These are phyloP conservation scores for Dicrostonyx torquatus DNA, from an alignment of 2,797 vertebrate genomes.

Conservation along the genomic window DNA sequence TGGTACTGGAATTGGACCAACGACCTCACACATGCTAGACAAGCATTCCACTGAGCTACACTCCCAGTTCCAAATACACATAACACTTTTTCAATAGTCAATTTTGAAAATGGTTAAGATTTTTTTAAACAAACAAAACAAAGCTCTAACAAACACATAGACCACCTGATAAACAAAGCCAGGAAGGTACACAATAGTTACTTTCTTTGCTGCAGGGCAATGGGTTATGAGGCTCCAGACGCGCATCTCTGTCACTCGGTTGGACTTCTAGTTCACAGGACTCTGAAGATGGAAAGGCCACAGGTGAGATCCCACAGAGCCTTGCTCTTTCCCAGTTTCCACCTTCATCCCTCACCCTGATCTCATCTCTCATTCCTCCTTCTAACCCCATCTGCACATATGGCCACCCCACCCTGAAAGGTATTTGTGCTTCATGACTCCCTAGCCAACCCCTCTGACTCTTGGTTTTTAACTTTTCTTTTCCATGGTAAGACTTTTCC, in stretches of 20 bases:
- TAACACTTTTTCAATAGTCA: background rate
- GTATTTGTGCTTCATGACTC: background rate
- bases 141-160: background rate
- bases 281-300: background rate
- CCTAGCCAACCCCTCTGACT: too few species aligned
- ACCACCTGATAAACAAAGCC: background rate
- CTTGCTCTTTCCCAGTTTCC: background rate
- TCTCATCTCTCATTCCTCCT: background rate
- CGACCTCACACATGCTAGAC: background rate
- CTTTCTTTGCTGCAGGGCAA: background rate
- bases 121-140: background rate
- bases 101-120: background rate
- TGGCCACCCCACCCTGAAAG: background rate
- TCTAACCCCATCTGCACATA: background rate
- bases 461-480: background rate
- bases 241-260: background rate
- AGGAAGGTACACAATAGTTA: background rate
- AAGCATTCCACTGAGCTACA: background rate
- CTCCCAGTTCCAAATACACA: background rate
- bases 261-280: background rate
- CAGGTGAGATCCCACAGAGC: background rate
- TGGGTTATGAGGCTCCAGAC: background rate
- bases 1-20: too few species aligned
- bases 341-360: rapidly evolving
- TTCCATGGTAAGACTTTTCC: background rate